Percentiles rank a stretch among this genome's conserved stretches.
These are phyloP conservation scores for Cryptotermes secundus DNA, from an alignment of 1,140 invertebrate species.

Conservation along the genomic window DNA sequence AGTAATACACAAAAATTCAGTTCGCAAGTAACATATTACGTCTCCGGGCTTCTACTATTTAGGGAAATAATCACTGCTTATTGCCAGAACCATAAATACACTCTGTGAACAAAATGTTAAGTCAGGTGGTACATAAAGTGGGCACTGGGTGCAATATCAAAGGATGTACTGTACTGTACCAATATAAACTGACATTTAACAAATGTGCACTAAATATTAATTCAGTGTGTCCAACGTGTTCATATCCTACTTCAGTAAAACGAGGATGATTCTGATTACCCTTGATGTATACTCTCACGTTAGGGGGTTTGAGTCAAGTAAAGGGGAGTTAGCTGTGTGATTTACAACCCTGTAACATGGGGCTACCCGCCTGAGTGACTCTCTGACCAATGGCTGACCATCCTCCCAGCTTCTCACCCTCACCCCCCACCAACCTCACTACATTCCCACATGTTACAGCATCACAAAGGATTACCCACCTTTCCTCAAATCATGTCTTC, in stretches of 20 bases:
- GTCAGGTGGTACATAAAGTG: no score
- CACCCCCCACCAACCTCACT: not conserved
- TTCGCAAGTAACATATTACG: no score
- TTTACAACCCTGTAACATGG: conserved; percentile 14
- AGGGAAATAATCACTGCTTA: no score
- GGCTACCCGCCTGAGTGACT: conserved; percentile 9
- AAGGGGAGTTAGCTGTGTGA: conserved; percentile 17
- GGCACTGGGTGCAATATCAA: no score
- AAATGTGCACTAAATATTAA: not conserved
- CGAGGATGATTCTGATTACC: not conserved
- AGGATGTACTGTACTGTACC: no score
- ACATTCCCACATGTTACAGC: conserved; percentile 1
- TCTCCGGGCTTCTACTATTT: no score
- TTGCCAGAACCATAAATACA: no score
- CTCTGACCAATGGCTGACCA: conserved; percentile 12
- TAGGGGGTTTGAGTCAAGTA: not conserved
- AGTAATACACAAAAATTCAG: no score
- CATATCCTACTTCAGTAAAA: not conserved
- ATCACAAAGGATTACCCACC: not conserved
- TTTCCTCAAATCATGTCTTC: not conserved
- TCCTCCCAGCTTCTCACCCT: not conserved
- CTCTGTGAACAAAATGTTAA: no score
- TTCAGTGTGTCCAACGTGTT: not conserved
- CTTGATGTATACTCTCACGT: not conserved
- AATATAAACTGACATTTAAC: not conserved